Base-by-base conservation (phyloP, 2,888 invertebrate genomes). In the Syrphus vitripennis region DNA sequence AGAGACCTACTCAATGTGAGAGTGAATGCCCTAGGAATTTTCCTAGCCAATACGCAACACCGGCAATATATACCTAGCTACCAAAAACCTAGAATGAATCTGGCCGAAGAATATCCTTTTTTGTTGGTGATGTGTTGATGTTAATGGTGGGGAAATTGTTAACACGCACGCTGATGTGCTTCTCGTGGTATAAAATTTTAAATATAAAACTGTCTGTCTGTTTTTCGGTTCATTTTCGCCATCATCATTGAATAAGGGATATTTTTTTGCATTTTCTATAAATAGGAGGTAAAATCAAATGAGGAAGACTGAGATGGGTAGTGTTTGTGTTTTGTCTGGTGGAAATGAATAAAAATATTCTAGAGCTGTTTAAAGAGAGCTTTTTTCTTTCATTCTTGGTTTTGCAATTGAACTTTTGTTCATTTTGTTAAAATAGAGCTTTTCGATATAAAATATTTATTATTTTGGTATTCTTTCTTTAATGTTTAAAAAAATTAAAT, bases 21-120 rank as follows among this genome's bases (percentile, higher is more conserved):
- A 48, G 31, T 67, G 34, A 67, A 67, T 67, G 31, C 2, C 31
- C 67, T 67, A 67, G 67, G 34, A 50, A n/a, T 59, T 19, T n/a
- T 57, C 31, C 29, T 21, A 21, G 21, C 67, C 48, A 67, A 48
- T 67, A 86, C 65, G 76, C 72, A 81, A 69, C 50, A 55, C 84
- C 84, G 84, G 84, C 81, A 65, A 69, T 65, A 40, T 71, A 74
- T n/a, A n/a, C n/a, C n/a, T n/a, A n/a, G n/a, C n/a, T n/a, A n/a
- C n/a, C n/a, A n/a, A n/a, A n/a, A n/a, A n/a, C n/a, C n/a, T n/a
- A 70, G 40, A 6, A 55, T 53, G 34, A 37, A 29, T 26, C 63
- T 42, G 5, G 42, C 24, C 24, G 29, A 71, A 67, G 57, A 67
- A 61, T 74, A 40, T 61, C 72, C 53, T 69, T 61, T 50, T 76